phyloP scores from a whole-genome alignment of 2,888 invertebrate genomes.

The Gymnosoma rotundatum region DNA sequence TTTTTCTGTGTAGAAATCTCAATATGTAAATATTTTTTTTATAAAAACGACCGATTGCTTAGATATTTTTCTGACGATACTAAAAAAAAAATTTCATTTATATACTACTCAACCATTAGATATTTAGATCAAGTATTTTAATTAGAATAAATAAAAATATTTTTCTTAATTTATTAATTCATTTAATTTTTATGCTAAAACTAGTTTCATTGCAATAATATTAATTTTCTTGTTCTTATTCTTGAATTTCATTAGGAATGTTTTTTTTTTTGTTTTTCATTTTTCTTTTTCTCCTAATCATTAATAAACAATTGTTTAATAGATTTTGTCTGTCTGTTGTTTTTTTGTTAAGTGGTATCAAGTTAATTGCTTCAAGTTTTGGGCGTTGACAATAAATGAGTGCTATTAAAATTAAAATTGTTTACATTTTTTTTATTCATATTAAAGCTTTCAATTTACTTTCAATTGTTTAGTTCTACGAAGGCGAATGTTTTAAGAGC shows the following conservation, averaged over 20 bases:
- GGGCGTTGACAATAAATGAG: conserved; percentile 50
- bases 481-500: background rate
- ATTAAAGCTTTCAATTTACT: conserved; percentile 23
- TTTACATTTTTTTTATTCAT: conserved; percentile 5
- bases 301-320: conserved; percentile 42
- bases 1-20: too few species aligned
- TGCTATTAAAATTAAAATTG: conserved; percentile 32
- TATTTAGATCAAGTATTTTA: background rate
- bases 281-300: conserved; percentile 9
- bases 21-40: too few species aligned
- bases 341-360: conserved; percentile 28
- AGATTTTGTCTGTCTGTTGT: conserved; percentile 20
- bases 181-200: conserved; percentile 2
- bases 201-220: conserved; percentile 27
- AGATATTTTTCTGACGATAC: too few species aligned
- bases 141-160: background rate
- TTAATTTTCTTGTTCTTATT: conserved; percentile 13
- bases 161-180: background rate
- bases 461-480: conserved; percentile 13
- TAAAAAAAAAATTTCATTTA: too few species aligned
- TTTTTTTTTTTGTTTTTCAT: background rate
- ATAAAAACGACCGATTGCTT: too few species aligned
- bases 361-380: conserved; percentile 52
- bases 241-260: conserved; percentile 34
- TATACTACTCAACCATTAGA: background rate